phyloP scores from a whole-genome alignment of 2,113 vertebrate species.

The Tauraco erythrolophus region DNA sequence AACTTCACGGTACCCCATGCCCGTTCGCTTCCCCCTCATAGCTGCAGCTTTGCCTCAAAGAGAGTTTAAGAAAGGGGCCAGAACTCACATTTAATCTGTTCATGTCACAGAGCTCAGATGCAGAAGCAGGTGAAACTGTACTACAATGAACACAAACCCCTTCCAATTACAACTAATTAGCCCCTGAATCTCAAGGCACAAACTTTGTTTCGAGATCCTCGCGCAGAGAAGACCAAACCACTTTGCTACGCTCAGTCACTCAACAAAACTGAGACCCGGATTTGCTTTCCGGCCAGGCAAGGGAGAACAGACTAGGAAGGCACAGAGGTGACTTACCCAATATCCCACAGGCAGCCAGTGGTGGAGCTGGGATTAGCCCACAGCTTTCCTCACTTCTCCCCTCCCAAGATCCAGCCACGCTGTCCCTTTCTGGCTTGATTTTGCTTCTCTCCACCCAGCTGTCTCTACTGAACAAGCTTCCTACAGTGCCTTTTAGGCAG shows the following conservation, averaged over 20 bases:
- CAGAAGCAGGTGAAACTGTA: background rate
- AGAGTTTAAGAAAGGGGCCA: background rate
- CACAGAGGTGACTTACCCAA: background rate
- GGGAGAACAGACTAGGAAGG: background rate
- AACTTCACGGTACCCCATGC: background rate
- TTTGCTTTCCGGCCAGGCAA: background rate
- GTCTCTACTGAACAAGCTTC: slow-evolving; percentile 6
- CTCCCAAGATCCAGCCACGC: background rate
- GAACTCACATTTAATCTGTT: background rate
- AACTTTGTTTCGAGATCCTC: background rate
- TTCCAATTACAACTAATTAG: background rate
- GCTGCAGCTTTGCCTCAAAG: background rate
- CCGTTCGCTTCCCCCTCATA: background rate
- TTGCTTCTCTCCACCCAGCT: background rate
- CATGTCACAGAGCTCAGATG: background rate
- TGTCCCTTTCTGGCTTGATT: background rate
- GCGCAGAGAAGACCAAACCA: background rate
- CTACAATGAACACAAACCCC: background rate
- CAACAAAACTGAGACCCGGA: background rate
- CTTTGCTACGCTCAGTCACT: background rate
- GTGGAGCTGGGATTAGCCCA: background rate
- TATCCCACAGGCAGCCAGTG: background rate
- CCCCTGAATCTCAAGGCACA: background rate
- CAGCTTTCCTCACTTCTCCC: background rate
- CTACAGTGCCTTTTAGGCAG: slow-evolving; percentile 7